Conservation (phyloP, 2,888 invertebrate species). For the Scrobipalpa costella region DNA sequence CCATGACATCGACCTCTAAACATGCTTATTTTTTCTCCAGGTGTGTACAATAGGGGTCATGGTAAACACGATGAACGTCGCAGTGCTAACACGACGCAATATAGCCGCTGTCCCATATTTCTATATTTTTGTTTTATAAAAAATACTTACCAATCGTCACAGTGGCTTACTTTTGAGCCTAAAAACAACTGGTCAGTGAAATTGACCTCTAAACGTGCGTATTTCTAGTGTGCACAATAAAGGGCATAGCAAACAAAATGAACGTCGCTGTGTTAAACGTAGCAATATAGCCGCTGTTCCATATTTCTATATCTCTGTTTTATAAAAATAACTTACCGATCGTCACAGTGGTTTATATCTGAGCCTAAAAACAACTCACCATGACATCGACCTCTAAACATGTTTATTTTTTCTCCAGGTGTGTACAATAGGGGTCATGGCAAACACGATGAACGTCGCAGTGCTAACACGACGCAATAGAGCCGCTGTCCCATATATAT, state of each 20-base stretch:
- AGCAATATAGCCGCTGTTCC: no score
- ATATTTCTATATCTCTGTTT: background rate
- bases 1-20: background rate
- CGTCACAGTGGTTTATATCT: background rate
- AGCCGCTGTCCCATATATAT: no score
- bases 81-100: constrained; percentile 91
- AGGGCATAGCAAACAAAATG: no score
- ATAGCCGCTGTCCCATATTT: no score
- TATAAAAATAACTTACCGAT: background rate
- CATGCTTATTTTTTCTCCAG: constrained; percentile 48
- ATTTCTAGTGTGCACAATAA: no score
- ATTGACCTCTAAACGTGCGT: no score
- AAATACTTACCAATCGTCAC: no score
- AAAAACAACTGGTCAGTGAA: no score
- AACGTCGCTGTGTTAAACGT: no score
- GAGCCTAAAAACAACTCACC: background rate
- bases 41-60: constrained; percentile 94
- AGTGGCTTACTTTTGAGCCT: no score
- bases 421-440: constrained; percentile 92
- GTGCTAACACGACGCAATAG: constrained; percentile 92
- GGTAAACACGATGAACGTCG: constrained; percentile 93
- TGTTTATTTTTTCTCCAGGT: constrained; percentile 72
- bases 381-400: background rate
- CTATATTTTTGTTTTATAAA: no score
- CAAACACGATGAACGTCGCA: constrained; percentile 93